Evolutionary conservation across 2,797 vertebrate species (phyloP), one percentile per base, ranked within the genome.

Genomic region (Protosalanx chinensis): DNA sequence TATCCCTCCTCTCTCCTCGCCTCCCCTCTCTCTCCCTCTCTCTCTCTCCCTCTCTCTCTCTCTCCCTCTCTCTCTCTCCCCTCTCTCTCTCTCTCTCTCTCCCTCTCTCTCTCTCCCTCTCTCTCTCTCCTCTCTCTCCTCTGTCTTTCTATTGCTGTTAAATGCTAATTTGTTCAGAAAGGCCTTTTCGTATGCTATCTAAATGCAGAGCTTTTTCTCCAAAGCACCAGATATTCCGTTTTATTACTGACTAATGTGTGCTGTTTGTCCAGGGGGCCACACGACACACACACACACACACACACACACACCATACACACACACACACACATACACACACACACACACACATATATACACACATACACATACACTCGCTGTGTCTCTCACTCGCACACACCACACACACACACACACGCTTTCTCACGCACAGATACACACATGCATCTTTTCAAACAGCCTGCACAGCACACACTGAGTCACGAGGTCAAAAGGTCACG

Each of bases 401-500:
- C n/a, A n/a, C n/a, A n/a, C n/a, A n/a, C n/a, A n/a, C n/a, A n/a
- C n/a, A n/a, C n/a, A n/a, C n/a, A n/a, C n/a, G n/a, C n/a, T n/a
- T n/a, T n/a, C n/a, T n/a, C n/a, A n/a, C n/a, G n/a, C n/a, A n/a
- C n/a, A n/a, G n/a, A n/a, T n/a, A n/a, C n/a, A n/a, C n/a, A n/a
- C n/a, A n/a, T n/a, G 16, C 41, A n/a, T 10, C 10, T 60, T 23
- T 37, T n/a, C 7, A n/a, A 59, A 15, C 12, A 5, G 30, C 33
- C 67, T 29, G 27, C 57, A 59, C 7, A 8, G n/a, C n/a, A 59
- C n/a, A 4, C 57, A 75, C 85, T 83, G 84, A 89, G 72, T 86
- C 87, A 86, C 71, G 80, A 68, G 80, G 77, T 81, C 74, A 73
- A 79, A 75, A 82, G 79, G 72, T 74, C 63, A 74, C 79, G 68